Percentiles rank a stretch among this genome's conserved stretches.
Evolutionary conservation across 2,113 vertebrate genomes (phyloP).

Genomic region (Propithecus coquereli): DNA sequence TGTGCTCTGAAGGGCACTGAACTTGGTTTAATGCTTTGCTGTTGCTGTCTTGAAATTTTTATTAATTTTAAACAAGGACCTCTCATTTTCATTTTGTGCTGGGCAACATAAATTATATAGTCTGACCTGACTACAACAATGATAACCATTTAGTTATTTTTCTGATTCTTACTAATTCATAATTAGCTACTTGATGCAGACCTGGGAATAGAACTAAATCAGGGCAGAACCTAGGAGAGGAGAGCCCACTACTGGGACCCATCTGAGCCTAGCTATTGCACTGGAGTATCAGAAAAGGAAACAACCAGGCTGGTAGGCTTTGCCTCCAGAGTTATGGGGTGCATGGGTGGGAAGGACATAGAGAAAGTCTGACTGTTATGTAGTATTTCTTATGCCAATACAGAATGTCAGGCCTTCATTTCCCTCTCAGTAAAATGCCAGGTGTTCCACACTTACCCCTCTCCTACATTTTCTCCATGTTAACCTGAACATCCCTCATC

Average conservation of each 20-base stretch:
- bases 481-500: background rate
- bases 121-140: background rate
- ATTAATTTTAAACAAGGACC: background rate
- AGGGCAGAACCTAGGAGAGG: background rate
- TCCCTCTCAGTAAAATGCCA: background rate
- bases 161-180: background rate
- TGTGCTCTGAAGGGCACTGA: background rate
- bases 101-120: background rate
- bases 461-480: background rate
- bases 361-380: background rate
- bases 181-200: background rate
- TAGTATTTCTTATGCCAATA: background rate
- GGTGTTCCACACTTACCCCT: background rate
- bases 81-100: background rate
- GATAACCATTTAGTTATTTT: background rate
- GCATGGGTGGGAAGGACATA: background rate
- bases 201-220: background rate
- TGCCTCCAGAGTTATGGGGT: background rate
- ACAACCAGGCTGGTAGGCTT: background rate
- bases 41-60: background rate
- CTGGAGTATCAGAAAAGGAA: background rate
- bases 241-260: background rate
- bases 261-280: background rate
- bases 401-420: conserved; percentile 14
- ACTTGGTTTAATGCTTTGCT: background rate